phyloP scores from a whole-genome alignment of 2,888 invertebrate genomes.

The Gasteruption jaculator region DNA sequence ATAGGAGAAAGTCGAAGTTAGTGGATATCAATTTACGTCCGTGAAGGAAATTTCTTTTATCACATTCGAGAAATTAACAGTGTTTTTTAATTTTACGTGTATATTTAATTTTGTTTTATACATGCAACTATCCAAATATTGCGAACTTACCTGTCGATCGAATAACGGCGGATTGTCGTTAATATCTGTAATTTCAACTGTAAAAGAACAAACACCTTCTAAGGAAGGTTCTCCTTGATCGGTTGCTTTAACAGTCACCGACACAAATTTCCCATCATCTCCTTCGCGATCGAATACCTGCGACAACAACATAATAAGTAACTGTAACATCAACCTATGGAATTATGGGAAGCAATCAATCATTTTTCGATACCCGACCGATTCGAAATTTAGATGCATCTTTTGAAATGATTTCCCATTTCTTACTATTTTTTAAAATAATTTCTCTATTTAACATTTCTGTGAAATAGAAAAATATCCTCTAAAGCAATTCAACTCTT shows the following conservation, averaged over 20 bases:
- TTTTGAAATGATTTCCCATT: slow-evolving; percentile 1
- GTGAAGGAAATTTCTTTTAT: too few relatives aligned
- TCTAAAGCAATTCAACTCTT: too few relatives aligned
- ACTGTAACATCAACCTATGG: slow-evolving; percentile 1
- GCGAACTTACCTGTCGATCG: slow-evolving; percentile 82
- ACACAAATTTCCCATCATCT: slow-evolving; percentile 93
- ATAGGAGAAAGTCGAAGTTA: too few relatives aligned
- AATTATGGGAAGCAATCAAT: slow-evolving; percentile 2
- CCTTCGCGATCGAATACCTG: slow-evolving; percentile 93
- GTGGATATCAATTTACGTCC: too few relatives aligned
- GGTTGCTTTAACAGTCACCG: slow-evolving; percentile 94
- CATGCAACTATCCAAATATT: not conserved
- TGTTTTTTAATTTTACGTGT: too few relatives aligned
- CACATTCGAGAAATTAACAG: too few relatives aligned
- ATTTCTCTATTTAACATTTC: too few relatives aligned
- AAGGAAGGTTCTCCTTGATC: slow-evolving; percentile 98
- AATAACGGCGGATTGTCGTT: slow-evolving; percentile 96
- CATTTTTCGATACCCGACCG: not conserved
- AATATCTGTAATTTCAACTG: slow-evolving; percentile 94
- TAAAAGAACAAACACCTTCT: slow-evolving; percentile 97
- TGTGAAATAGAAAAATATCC: too few relatives aligned
- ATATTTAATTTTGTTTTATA: not conserved
- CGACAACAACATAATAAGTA: too few relatives aligned
- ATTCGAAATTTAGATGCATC: not conserved
- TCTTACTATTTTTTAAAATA: too few relatives aligned